Percentiles rank a stretch among this genome's conserved stretches.
Evolutionary conservation across 2,797 vertebrate genomes (phyloP).

Genomic region (Tauraco hartlaubi): DNA sequence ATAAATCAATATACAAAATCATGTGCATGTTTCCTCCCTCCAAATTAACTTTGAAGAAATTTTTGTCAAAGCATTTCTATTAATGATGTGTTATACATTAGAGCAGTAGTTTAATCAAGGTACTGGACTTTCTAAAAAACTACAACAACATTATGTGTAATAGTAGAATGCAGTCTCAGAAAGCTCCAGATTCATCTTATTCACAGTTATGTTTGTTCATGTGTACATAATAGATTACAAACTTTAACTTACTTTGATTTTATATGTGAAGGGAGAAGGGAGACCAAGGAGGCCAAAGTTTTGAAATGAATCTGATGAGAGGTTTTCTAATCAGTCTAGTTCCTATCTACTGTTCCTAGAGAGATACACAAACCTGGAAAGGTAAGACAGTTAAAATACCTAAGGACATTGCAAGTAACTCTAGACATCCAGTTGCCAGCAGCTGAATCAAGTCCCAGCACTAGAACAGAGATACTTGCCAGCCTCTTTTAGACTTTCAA

Average conservation of each 20-base stretch:
- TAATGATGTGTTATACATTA: neutral
- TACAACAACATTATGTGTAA: neutral
- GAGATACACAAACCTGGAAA: neutral
- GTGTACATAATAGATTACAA: neutral
- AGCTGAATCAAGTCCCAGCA: neutral
- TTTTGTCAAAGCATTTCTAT: neutral
- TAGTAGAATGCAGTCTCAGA: neutral
- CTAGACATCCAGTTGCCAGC: neutral
- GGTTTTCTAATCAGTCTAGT: neutral
- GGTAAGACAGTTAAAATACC: neutral
- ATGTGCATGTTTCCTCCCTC: neutral
- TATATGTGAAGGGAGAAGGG: neutral
- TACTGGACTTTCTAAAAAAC: neutral
- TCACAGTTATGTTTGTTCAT: neutral
- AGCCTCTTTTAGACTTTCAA: neutral
- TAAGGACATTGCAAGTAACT: neutral
- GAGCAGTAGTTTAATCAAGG: neutral
- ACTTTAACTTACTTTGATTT: neutral
- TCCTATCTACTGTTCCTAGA: neutral
- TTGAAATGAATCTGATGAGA: neutral
- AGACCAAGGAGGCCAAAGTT: neutral
- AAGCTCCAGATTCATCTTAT: neutral
- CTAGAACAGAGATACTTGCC: neutral
- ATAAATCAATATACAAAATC: neutral
- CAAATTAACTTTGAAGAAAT: neutral